A percentile compares a stretch with the other conserved stretches of the same genome.
phyloP scores from a whole-genome alignment of 2,797 vertebrate species.

The Ambastaia sidthimunki region DNA sequence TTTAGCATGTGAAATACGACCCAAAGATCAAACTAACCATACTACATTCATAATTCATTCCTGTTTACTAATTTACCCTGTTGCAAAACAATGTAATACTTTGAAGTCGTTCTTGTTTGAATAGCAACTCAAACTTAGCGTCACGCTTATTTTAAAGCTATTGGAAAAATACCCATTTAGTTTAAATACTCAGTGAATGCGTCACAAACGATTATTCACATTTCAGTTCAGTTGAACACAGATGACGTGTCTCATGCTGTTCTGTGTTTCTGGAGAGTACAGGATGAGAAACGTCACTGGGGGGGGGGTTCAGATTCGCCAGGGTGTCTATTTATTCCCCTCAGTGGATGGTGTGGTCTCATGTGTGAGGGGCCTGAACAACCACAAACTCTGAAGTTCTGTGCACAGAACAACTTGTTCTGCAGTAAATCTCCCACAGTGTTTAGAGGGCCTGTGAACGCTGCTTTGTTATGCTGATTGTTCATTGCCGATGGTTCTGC shows the following conservation, averaged over 20 bases:
- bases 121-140: not conserved
- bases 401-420: slow-evolving; percentile 29
- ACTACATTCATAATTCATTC: slow-evolving; percentile 3
- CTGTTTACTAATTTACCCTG: not conserved
- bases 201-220: not conserved
- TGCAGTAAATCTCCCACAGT: slow-evolving; percentile 7
- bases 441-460: not conserved
- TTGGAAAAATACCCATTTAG: slow-evolving; percentile 1
- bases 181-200: not conserved
- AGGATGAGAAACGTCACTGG: not conserved
- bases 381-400: slow-evolving; percentile 7
- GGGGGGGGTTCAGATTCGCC: not conserved
- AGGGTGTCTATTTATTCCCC: not conserved
- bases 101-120: not conserved
- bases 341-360: slow-evolving; percentile 2
- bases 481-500: slow-evolving; percentile 29
- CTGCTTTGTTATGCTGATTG: slow-evolving; percentile 38
- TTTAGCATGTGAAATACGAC: not conserved
- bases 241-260: slow-evolving; percentile 1
- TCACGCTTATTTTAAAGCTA: not conserved
- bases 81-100: not conserved
- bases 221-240: slow-evolving; percentile 10
- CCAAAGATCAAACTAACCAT: not conserved
- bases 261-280: slow-evolving; percentile 10
- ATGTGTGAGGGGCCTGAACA: slow-evolving; percentile 2